Base-by-base conservation (phyloP, 2,888 invertebrate species). In the Tenthredo notha region DNA sequence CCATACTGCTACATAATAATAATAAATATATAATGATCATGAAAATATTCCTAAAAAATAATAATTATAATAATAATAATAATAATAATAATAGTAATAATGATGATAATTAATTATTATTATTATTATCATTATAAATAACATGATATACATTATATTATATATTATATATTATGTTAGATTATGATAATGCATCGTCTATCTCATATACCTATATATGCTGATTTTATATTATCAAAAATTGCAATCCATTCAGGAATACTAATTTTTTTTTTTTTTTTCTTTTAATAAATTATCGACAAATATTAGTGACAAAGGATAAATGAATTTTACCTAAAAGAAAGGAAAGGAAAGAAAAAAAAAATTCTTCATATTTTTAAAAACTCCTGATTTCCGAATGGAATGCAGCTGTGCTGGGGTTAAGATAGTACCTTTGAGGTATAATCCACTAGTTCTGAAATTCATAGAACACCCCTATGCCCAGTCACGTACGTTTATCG, bases 1-100 rank as follows among this genome's bases (percentile, higher is more conserved):
- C 92, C 89, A 90, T 25, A 47, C 67, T 67, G 67, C 86, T 87
- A 84, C 87, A 74, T 33, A 72, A 40, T 74, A 70, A 61, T 40
- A 40, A 61, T 61, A 61, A 50, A 47, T n/a, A 75, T 25, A 43
- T 47, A 47, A 47, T 75, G 47, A 75, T 75, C 47, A 47, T 25
- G n/a, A 15, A 0, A 21, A 33, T 74, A 74, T 74, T 25, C 61
- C 2, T 65, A 29, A 61, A 25, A 9, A 61, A 74, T n/a, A 72
- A 40, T 74, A 47, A 80, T 40, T 40, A 47, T n/a, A 75, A 47
- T 67, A 10, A 67, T 67, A 18, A 61, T 25, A 25, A 10, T 25
- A 25, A 61, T 25, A 25, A 61, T 10, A 2, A 61, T 25, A 2
- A 61, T 18, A 5, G 6, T 50, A 0, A n/a, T 5, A 0, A 50